Evolutionary conservation across 1,140 invertebrate species (phyloP).

Genomic region (Orius insidiosus): DNA sequence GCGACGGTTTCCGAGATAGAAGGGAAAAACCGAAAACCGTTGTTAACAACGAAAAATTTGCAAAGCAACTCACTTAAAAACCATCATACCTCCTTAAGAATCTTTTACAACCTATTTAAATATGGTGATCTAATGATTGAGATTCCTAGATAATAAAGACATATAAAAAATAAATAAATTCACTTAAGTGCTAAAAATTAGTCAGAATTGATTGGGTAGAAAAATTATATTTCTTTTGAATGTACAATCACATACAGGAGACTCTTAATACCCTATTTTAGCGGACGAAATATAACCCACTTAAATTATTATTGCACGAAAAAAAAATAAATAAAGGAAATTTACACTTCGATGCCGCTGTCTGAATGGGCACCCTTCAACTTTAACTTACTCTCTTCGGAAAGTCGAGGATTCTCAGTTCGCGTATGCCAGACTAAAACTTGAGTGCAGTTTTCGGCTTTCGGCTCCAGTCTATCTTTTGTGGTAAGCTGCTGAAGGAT

Average conservation of each 20-base stretch:
- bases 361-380: slow-evolving; percentile 41
- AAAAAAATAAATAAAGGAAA: background rate
- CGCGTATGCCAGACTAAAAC: slow-evolving; percentile 94
- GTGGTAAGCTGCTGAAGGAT: slow-evolving; percentile 67
- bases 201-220: background rate
- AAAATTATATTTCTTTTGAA: background rate
- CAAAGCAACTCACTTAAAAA: too few relatives aligned
- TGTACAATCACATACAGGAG: background rate
- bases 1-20: too few relatives aligned
- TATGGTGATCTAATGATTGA: too few relatives aligned
- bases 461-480: slow-evolving; percentile 65
- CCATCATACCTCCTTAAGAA: too few relatives aligned
- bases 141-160: too few relatives aligned
- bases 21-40: too few relatives aligned
- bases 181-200: background rate
- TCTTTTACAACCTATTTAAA: too few relatives aligned
- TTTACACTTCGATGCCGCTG: slow-evolving; percentile 55
- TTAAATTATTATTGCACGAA: background rate
- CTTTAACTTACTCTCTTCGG: slow-evolving; percentile 37
- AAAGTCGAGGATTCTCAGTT: slow-evolving; percentile 66
- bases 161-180: too few relatives aligned
- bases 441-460: slow-evolving; percentile 77
- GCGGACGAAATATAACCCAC: background rate
- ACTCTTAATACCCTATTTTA: background rate
- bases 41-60: too few relatives aligned